phyloP scores from a whole-genome alignment of 2,797 vertebrate species.

The Periparus ater region DNA sequence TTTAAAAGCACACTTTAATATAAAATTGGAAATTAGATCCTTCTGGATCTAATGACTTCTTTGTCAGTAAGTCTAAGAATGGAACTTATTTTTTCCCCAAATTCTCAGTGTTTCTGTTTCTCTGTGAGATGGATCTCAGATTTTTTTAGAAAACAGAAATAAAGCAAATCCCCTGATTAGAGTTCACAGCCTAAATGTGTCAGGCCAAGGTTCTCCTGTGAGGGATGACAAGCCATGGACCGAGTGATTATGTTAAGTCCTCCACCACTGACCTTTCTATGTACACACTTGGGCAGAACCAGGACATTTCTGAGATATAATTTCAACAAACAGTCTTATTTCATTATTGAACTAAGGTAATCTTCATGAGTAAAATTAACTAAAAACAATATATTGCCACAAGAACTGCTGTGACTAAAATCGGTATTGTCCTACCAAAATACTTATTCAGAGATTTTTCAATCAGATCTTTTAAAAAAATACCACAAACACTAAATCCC shows the following conservation, averaged over 20 bases:
- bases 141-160: background rate
- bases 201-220: background rate
- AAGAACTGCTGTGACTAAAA: background rate
- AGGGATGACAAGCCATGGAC: background rate
- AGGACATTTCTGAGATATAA: background rate
- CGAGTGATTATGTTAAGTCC: background rate
- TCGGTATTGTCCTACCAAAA: background rate
- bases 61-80: background rate
- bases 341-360: background rate
- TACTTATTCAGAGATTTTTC: background rate
- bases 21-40: background rate
- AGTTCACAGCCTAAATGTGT: background rate
- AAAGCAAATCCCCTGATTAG: background rate
- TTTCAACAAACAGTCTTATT: background rate
- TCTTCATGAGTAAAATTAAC: background rate
- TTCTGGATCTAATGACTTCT: background rate
- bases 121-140: background rate
- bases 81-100: fast-evolving
- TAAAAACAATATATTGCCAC: background rate
- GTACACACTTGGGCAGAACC: background rate
- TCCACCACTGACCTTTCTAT: background rate
- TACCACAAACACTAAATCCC: background rate
- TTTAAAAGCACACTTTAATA: background rate
- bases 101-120: background rate
- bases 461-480: background rate